Evolutionary conservation across 2,888 invertebrate species (phyloP), one percentile per base, ranked within the genome.

Genomic region (Limnephilus marmoratus): DNA sequence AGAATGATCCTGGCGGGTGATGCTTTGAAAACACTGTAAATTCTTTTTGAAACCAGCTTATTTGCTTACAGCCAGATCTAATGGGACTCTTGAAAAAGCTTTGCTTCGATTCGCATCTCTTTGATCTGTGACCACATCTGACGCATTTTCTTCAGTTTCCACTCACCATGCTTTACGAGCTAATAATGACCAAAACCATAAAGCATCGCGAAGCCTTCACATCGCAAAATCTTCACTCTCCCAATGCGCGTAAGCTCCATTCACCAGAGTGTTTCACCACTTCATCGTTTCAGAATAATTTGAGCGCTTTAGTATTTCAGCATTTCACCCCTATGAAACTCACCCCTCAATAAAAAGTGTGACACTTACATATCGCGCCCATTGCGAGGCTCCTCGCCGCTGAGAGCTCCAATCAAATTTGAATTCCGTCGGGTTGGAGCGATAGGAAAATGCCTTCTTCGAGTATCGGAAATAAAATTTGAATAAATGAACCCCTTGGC

Each of bases 401-500:
- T 49, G 88, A 87, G 53, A 49, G 81, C 91, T 92, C 92, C 90
- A 93, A 93, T 93, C 93, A 93, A 93, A 93, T 93, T 93, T 93
- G 91, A 93, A 93, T 93, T 93, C 92, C 90, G 92, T 93, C 92
- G 91, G 85, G 37, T 41, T 53, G 68, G 86, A 82, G 90, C 92
- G 93, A 92, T 92, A 91, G 92, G 90, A 85, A 85, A 68, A 68
- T 68, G 53, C 81, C 53, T 91, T 82, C 89, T 24, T 81, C 82
- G 81, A 92, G 90, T 90, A 90, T 81, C 86, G 87, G 91, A 91
- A 93, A 93, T 93, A 93, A 93, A 93, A 93, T 93, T 93, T 93
- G 92, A 92, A 92, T 93, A 93, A 92, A 92, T 92, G 87, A 85
- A 81, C 87, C 49, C 49, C 49, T 34, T 37, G 29, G 49, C 53